Percentiles rank a stretch among this genome's conserved stretches.
Evolutionary conservation across 2,113 vertebrate genomes (phyloP).

Genomic region (Dromaius novaehollandiae): DNA sequence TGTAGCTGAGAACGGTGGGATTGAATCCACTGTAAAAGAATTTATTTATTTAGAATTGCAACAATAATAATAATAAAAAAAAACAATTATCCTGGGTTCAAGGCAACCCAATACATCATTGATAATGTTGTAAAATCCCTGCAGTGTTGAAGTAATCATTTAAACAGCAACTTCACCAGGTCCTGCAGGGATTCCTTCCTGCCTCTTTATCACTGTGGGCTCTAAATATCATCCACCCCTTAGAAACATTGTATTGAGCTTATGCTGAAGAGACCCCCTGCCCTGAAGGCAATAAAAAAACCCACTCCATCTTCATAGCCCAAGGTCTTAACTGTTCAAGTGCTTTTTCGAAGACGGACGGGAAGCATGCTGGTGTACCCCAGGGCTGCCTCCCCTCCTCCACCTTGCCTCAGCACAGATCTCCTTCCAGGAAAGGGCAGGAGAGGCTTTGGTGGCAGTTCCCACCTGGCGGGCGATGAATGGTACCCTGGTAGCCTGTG

Average conservation of each 20-base stretch:
- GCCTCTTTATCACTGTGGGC: background rate
- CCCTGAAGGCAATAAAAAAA: background rate
- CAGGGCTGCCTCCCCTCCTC: background rate
- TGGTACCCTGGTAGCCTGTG: background rate
- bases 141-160: background rate
- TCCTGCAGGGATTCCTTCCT: background rate
- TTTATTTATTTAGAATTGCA: background rate
- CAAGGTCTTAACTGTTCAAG: fast-evolving
- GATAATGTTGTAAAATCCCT: background rate
- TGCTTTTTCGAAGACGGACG: background rate
- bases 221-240: background rate
- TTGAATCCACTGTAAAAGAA: background rate
- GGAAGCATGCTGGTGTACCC: background rate
- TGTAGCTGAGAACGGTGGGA: background rate
- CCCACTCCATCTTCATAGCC: background rate
- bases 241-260: background rate
- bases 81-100: background rate
- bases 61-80: background rate
- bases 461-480: background rate
- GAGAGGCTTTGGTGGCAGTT: background rate
- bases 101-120: background rate
- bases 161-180: background rate
- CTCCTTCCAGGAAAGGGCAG: background rate
- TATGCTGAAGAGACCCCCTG: background rate
- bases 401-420: background rate